Evolutionary conservation across 2,797 vertebrate genomes (phyloP), one percentile per base, ranked within the genome.

Genomic region (Galago senegalensis): DNA sequence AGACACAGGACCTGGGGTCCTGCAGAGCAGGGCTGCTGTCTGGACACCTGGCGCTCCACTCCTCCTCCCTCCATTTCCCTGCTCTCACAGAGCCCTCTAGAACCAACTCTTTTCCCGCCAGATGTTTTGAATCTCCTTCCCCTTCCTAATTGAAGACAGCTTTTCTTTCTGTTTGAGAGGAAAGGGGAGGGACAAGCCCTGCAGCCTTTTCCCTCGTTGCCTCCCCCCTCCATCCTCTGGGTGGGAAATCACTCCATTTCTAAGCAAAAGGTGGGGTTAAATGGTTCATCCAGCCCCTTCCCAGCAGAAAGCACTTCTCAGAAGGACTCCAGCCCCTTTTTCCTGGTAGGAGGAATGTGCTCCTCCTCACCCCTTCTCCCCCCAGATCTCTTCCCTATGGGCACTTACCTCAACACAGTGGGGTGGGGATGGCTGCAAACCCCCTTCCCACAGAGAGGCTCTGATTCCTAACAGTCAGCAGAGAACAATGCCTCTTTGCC

Each of bases 111-210:
- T 91, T 97, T 97, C 95, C 96, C 70, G 17, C 81, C 98, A 98
- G 94, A 96, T 98, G 97, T 97, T 98, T 98, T 97, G 91, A 98
- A 97, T 98, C 94, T 97, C 85, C 63, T 95, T 93, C 76, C 77
- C 96, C 69, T 96, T 89, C 83, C 95, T 98, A 98, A 98, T 96
- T 96, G 96, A 98, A 97, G 97, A 34, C 97, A 97, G 96, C 20
- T 96, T 25, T 91, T 96, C 94, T 97, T 96, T 98, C 94, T 97
- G 97, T 95, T 96, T 83, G 95, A 95, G 96, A 97, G 21, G 40
- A 4, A 70, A 75, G 29, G 7, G 56, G 46, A 87, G 18, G 97
- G 94, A 90, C 84, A 93, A 96, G 93, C 89, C 88, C 80, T 56
- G 25, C 3, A 76, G 86, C 37, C 72, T 53, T 80, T 89, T 65